phyloP scores from a whole-genome alignment of 2,797 vertebrate genomes.

The Pipistrellus nathusii region DNA sequence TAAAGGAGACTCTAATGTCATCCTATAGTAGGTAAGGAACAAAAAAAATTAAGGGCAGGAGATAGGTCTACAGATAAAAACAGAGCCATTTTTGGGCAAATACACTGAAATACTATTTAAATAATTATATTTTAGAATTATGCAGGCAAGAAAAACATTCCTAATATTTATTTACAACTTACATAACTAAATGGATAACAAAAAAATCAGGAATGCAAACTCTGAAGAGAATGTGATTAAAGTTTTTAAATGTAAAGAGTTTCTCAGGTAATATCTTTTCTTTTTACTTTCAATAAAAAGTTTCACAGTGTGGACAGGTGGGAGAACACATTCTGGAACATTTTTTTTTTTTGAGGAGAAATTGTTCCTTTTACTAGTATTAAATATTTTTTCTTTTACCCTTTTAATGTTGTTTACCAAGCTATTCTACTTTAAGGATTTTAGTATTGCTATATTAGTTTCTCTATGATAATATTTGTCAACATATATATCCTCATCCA shows the following conservation, averaged over 20 bases:
- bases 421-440: slow-evolving; percentile 34
- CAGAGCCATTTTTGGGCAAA: not conserved
- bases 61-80: not conserved
- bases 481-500: not conserved
- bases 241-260: not conserved
- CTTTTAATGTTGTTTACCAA: slow-evolving; percentile 1
- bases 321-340: not conserved
- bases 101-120: slow-evolving; percentile 13
- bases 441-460: not conserved
- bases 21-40: not conserved
- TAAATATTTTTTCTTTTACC: not conserved
- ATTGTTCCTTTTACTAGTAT: slow-evolving; percentile 1
- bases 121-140: slow-evolving; percentile 22
- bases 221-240: not conserved
- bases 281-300: slow-evolving; percentile 38
- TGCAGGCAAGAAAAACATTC: not conserved
- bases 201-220: not conserved
- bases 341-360: not conserved
- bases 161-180: not conserved
- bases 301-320: not conserved
- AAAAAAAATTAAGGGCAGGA: not conserved
- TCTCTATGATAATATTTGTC: slow-evolving; percentile 39
- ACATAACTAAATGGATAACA: not conserved
- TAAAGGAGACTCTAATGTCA: not conserved
- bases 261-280: slow-evolving; percentile 17